A percentile compares a stretch with the other conserved stretches of the same genome.
Conservation (phyloP, 2,113 vertebrate species). For the Apteryx mantelli region DNA sequence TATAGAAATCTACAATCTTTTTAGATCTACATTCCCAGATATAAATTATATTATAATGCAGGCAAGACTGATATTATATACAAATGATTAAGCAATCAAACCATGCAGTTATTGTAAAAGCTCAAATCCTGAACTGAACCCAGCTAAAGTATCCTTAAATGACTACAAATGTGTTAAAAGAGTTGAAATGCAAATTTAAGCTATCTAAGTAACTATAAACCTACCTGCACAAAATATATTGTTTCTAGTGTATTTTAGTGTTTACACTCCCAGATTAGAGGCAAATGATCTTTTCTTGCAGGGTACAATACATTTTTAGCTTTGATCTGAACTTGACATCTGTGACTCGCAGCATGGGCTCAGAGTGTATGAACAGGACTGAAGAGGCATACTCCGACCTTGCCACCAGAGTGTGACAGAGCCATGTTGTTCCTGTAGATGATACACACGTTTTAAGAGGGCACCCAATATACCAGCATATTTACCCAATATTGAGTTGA, state of each 20-base stretch:
- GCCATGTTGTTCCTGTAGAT: not conserved
- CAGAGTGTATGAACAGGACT: rapidly evolving
- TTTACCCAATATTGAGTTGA: not conserved
- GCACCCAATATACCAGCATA: not conserved
- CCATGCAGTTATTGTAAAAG: not conserved
- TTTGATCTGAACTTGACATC: not conserved
- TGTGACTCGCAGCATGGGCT: not conserved
- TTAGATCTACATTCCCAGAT: not conserved
- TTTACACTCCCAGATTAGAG: not conserved
- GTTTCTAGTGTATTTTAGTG: not conserved
- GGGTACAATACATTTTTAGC: not conserved
- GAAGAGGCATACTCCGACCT: not conserved
- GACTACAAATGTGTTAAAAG: not conserved
- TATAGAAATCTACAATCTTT: not conserved
- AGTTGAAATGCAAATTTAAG: not conserved
- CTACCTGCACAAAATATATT: not conserved
- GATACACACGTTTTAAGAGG: not conserved
- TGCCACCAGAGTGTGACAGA: not conserved
- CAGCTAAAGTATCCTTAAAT: not conserved
- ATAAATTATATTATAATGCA: not conserved
- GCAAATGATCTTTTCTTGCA: not conserved
- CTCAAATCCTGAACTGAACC: not conserved
- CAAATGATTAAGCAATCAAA: not conserved
- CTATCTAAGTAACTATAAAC: not conserved
- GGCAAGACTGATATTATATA: not conserved